phyloP scores from a whole-genome alignment of 2,113 vertebrate genomes.

The Heterotis niloticus region DNA sequence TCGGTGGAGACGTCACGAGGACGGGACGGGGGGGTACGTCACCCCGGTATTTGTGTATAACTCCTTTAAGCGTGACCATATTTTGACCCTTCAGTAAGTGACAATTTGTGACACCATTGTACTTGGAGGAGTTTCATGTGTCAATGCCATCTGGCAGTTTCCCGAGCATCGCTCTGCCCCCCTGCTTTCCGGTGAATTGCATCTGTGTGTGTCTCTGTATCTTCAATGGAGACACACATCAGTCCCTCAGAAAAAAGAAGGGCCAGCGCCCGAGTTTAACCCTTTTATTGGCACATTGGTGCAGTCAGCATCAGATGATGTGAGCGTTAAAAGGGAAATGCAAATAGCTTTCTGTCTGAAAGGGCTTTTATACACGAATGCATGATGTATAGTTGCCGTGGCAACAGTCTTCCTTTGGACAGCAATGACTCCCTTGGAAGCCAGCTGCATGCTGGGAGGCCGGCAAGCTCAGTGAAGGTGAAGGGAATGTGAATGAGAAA shows the following conservation, averaged over 20 bases:
- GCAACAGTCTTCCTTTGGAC: conserved; percentile 48
- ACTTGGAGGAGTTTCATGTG: background rate
- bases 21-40: too few relatives aligned
- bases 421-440: conserved; percentile 39
- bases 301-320: conserved; percentile 38
- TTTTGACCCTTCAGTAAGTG: too few relatives aligned
- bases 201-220: background rate
- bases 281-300: background rate
- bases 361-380: conserved; percentile 53
- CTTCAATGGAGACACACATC: background rate
- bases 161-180: background rate
- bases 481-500: conserved; percentile 28
- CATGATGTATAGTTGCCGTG: conserved; percentile 54
- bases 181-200: conserved; percentile 1
- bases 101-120: too few relatives aligned
- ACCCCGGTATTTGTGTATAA: too few relatives aligned
- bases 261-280: background rate
- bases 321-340: conserved; percentile 54
- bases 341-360: conserved; percentile 60
- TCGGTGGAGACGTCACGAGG: too few relatives aligned
- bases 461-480: conserved; percentile 19
- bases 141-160: background rate
- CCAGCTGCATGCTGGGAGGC: conserved; percentile 29
- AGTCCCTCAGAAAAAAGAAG: background rate
- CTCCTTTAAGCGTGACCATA: too few relatives aligned